These are phyloP conservation scores for Rousettus leschenaultii DNA, from an alignment of 2,113 vertebrate species.

Conservation along the genomic window DNA sequence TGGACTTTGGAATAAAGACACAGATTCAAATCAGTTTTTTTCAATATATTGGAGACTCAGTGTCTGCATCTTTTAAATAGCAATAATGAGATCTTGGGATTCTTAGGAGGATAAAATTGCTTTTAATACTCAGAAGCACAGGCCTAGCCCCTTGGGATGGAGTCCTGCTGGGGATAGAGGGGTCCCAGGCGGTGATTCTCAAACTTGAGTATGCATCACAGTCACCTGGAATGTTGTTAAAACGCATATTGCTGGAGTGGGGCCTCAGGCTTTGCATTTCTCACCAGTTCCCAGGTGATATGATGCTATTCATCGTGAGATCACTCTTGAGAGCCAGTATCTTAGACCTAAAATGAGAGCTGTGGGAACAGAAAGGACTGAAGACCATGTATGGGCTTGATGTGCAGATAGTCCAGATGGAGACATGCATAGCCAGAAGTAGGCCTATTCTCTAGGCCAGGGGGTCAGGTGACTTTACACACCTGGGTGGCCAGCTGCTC, in stretches of 20 bases:
- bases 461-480: neutral
- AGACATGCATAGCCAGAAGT: neutral
- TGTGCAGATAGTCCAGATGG: neutral
- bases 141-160: neutral
- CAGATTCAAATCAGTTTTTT: neutral
- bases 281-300: neutral
- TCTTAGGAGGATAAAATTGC: neutral
- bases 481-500: neutral
- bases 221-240: neutral
- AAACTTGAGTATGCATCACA: neutral
- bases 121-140: neutral
- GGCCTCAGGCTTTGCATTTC: neutral
- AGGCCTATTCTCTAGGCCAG: neutral
- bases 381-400: neutral
- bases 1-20: neutral
- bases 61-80: neutral
- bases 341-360: neutral
- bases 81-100: neutral
- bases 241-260: neutral
- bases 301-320: neutral
- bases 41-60: neutral
- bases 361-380: neutral
- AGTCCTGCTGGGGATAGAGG: too few relatives aligned
- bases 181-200: neutral
- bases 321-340: neutral